A percentile compares a stretch with the other conserved stretches of the same genome.
Evolutionary conservation across 2,888 invertebrate genomes (phyloP).

Genomic region (Clunio marinus): DNA sequence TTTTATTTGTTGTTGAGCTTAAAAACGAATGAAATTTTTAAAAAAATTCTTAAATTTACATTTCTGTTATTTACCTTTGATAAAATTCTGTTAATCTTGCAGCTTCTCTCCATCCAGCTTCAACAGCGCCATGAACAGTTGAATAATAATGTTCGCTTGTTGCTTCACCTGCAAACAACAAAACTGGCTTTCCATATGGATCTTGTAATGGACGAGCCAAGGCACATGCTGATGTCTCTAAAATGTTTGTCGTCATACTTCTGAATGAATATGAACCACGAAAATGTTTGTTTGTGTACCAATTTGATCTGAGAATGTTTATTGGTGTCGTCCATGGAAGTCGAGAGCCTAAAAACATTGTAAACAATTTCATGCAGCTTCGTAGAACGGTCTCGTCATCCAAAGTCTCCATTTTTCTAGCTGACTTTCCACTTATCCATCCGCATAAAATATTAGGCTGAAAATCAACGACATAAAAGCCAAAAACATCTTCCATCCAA

Average conservation of each 20-base stretch:
- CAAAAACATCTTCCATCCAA: constrained; percentile 55
- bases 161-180: constrained; percentile 61
- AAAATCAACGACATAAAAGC: constrained; percentile 58
- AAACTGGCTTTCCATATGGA: constrained; percentile 48
- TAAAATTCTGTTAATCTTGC: constrained; percentile 51
- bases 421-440: constrained; percentile 60
- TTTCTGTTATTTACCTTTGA: not conserved
- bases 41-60: not conserved
- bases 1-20: not conserved
- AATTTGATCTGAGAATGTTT: constrained; percentile 12
- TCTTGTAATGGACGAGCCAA: constrained; percentile 52
- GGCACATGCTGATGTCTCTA: constrained; percentile 41
- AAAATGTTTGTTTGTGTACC: constrained; percentile 24
- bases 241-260: constrained; percentile 46
- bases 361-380: constrained; percentile 55
- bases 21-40: not conserved
- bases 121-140: constrained; percentile 62
- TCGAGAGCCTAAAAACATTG: constrained; percentile 53
- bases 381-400: constrained; percentile 53
- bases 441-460: constrained; percentile 58
- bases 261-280: constrained; percentile 58
- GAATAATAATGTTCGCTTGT: constrained; percentile 57
- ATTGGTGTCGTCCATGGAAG: constrained; percentile 46
- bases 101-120: constrained; percentile 62
- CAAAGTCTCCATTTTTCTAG: constrained; percentile 56